Evolutionary conservation across 2,113 vertebrate species (phyloP), one percentile per base, ranked within the genome.

Genomic region (Oncorhynchus kisutch): DNA sequence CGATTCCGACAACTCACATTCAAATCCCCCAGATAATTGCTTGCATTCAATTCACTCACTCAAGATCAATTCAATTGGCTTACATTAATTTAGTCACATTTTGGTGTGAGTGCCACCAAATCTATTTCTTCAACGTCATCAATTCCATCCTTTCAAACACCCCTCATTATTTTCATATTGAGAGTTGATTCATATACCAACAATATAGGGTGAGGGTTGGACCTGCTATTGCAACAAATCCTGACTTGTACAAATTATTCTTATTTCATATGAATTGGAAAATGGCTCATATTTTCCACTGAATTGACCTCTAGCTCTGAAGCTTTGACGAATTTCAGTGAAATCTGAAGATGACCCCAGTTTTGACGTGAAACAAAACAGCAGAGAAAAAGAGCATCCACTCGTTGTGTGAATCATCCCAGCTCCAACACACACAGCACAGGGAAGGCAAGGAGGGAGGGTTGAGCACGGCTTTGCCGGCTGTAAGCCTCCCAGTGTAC

Each of bases 401-500:
- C 78, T 85, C 83, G 80, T 90, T 86, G 83, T 90, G 75, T 88
- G 83, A 89, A 87, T 76, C 78, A 86, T 91, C 82, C 78, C 77
- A 84, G 86, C 81, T 87, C 87, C 85, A 54, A 87, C 78, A 85
- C 45, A 75, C 74, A 74, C 84, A 84, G 51, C 49, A 57, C 39
- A 20, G 22, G 20, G 51, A 39, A 24, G 45, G 24, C 51, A 70
- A 8, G 51, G 14, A 13, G 48, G 27, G 18, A 27, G 45, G 79
- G 73, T 49, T 82, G 84, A 82, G 85, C 22, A 25, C 2, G 65
- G 84, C 83, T 86, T 73, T 79, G 84, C 91, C 84, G 78, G 85
- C 89, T 90, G 86, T 90, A 90, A 90, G 88, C 90, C 90, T 91
- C 86, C 77, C 90, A 89, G 82, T 92, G 91, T 90, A 92, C 88